Base-by-base conservation (phyloP, 1,140 invertebrate species). In the Macrosteles quadrilineatus region DNA sequence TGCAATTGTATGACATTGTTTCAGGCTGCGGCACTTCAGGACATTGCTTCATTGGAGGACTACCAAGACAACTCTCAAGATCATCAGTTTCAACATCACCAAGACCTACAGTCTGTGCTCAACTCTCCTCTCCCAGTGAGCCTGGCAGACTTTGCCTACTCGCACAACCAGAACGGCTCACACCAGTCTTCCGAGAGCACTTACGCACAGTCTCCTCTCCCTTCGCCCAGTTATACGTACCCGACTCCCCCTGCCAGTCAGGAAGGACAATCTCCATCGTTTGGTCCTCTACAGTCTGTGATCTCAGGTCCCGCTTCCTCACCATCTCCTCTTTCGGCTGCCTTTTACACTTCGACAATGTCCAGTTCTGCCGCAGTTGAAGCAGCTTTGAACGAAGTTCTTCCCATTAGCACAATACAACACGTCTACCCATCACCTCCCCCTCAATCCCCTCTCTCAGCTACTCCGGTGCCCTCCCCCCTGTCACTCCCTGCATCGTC, bases 281-380 rank as follows among this genome's bases (percentile, higher is more conserved):
- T 85, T 68, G 79, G 79, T 29, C 82, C 82, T 68, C 70, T 77
- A 14, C 75, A 76, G 68, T 76, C 76, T 29, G 75, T 77, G 17
- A 77, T 77, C 40, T 76, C 76, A 1, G 72, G 69, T 19, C 87
- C 88, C 65, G 86, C 87, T 1, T 89, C 87, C 6, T 88, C 87
- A 1, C 90, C 87, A 4, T 88, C 87, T 1, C 90, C 91, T 0
- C 78, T 93, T 0, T 90, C 91, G 1, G 90, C 91, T 29, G 90
- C 91, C 0, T 93, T 92, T 78, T 93, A 91, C 78, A 91, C 90
- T n/a, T 89, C 89, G n/a, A 90, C 90, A 21, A 92, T 93, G 85
- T 92, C 91, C 0, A 92, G 90, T 62, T 90, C 91, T 19, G 91
- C 91, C 73, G 91, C 91, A 72, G 91, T 93, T 0, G 91, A 93